Percentiles rank a stretch among this genome's conserved stretches.
phyloP scores from a whole-genome alignment of 2,888 invertebrate species.

The Coelogynopora nodosa region DNA sequence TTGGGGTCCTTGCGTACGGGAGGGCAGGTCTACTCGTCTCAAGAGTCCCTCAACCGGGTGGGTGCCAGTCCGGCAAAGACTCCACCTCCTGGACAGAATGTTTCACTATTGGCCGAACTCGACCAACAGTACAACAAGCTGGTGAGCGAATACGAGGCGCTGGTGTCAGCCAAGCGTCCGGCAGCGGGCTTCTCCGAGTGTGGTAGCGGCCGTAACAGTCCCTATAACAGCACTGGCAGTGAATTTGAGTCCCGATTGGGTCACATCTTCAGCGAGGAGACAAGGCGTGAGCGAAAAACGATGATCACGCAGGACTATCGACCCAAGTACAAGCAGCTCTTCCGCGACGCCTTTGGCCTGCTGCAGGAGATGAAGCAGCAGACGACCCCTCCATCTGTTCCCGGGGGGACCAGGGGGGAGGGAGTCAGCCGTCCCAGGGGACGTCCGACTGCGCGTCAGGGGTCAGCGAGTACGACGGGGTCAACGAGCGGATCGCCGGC shows the following conservation, averaged over 20 bases:
- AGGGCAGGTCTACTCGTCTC: slow-evolving; percentile 39
- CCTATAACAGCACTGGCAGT: not conserved
- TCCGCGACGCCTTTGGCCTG: slow-evolving; percentile 39
- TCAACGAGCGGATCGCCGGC: no score
- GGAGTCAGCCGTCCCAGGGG: no score
- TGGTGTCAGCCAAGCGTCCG: not conserved
- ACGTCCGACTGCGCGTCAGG: no score
- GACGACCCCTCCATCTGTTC: no score
- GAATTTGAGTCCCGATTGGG: slow-evolving; percentile 11
- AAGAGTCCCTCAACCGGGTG: slow-evolving; percentile 15
- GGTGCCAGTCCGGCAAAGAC: slow-evolving; percentile 28
- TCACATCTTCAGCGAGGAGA: slow-evolving; percentile 39
- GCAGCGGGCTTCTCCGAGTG: not conserved
- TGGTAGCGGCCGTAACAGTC: not conserved
- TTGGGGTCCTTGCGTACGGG: slow-evolving; percentile 32
- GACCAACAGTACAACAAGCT: slow-evolving; percentile 40
- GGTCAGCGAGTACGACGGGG: no score
- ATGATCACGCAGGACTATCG: slow-evolving; percentile 35
- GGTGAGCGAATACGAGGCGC: slow-evolving; percentile 39
- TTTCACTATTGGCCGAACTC: slow-evolving; percentile 36
- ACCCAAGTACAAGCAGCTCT: slow-evolving; percentile 41
- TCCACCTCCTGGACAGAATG: not conserved
- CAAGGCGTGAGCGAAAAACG: slow-evolving; percentile 39
- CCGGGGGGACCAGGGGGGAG: no score
- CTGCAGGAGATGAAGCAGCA: slow-evolving; percentile 52